phyloP scores from a whole-genome alignment of 2,113 vertebrate species.

The Serranochromis macrocephalus region DNA sequence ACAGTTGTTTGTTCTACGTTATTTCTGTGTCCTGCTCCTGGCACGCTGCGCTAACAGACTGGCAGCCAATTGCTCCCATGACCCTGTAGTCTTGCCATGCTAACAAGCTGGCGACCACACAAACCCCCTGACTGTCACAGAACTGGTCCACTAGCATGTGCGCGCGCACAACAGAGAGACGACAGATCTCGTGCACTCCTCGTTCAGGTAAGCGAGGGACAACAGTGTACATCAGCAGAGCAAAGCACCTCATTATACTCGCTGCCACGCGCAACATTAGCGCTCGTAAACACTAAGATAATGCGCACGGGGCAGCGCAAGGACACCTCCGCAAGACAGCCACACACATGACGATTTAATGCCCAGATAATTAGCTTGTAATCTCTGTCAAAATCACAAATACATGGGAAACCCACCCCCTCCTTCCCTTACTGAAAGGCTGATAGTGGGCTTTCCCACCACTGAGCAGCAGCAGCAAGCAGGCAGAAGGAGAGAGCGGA shows the following conservation, averaged over 20 bases:
- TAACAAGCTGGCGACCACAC: slow-evolving; percentile 72
- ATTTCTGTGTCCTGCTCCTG: slow-evolving; percentile 66
- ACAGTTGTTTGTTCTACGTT: slow-evolving; percentile 53
- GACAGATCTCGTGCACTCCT: neutral
- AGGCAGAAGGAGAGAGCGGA: slow-evolving; percentile 4
- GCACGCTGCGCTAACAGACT: slow-evolving; percentile 57
- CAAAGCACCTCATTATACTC: neutral
- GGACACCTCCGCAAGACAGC: neutral
- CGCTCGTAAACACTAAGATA: neutral
- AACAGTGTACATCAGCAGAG: neutral
- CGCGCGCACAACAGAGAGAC: neutral
- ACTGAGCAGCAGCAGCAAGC: slow-evolving; percentile 14
- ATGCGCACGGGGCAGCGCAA: neutral
- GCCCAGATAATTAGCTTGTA: neutral
- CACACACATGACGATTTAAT: neutral
- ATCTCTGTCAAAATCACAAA: neutral
- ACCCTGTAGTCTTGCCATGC: slow-evolving; percentile 66
- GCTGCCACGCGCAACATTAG: slow-evolving; percentile 2
- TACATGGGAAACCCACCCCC: neutral
- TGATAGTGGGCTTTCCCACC: slow-evolving; percentile 6
- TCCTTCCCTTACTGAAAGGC: neutral
- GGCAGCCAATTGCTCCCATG: slow-evolving; percentile 71
- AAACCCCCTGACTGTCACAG: slow-evolving; percentile 44
- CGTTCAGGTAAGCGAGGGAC: slow-evolving; percentile 2
- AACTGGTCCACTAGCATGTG: neutral